phyloP scores from a whole-genome alignment of 2,797 vertebrate genomes.

The Natrix natrix region DNA sequence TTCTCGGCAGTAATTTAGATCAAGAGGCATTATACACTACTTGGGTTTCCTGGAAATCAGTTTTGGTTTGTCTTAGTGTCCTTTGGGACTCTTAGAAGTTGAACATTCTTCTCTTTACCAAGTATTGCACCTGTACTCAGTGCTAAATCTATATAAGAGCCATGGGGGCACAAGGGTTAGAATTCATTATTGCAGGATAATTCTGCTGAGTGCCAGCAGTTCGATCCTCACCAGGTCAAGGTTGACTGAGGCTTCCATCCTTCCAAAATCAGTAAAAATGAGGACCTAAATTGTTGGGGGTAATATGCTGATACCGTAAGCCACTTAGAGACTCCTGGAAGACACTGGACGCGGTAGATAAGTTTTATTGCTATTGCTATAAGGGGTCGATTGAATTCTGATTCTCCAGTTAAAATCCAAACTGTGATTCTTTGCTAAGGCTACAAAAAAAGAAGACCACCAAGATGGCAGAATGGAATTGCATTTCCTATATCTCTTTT shows the following conservation, averaged over 20 bases:
- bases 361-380: not conserved
- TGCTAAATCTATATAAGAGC: not conserved
- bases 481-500: not conserved
- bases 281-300: not conserved
- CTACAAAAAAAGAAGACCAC: not conserved
- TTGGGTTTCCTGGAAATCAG: not conserved
- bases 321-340: not conserved
- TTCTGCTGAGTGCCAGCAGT: not conserved
- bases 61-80: not conserved
- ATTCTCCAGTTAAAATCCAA: not conserved
- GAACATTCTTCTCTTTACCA: not conserved
- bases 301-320: not conserved
- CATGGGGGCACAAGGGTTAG: not conserved
- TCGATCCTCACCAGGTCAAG: not conserved
- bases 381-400: not conserved
- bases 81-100: not conserved
- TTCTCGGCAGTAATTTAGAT: not conserved
- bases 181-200: not conserved
- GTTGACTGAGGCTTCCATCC: not conserved
- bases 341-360: not conserved
- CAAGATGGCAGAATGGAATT: not conserved
- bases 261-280: not conserved
- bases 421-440: not conserved
- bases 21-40: accelerated
- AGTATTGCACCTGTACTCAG: not conserved